Evolutionary conservation across 1,140 invertebrate species (phyloP), one percentile per base, ranked within the genome.

Genomic region (Eurosta solidaginis): DNA sequence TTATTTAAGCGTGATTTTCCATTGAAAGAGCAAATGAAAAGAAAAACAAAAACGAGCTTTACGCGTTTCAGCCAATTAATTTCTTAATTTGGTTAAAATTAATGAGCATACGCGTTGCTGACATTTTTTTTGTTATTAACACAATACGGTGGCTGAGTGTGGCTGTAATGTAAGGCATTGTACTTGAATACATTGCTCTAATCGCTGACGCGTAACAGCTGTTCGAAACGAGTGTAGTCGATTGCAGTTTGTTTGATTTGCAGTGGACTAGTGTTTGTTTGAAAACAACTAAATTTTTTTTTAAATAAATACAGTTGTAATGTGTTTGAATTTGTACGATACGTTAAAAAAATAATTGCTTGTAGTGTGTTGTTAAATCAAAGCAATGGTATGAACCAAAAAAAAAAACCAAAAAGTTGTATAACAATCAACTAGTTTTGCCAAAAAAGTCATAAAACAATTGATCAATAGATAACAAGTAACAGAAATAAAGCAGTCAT

Each of bases 71-170:
- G 59, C 59, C 59, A 68, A 68, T 68, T 68, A 68, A 68, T 68
- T 68, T 68, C 59, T 40, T 68, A 68, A 68, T 42, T 68, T 68
- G 59, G 59, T 10, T 68, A 68, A 68, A 68, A 68, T 68, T 42
- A 68, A 68, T 68, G 59, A 68, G 36, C 7, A 20, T 68, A 40
- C 33, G 59, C 59, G 59, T 68, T 42, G 59, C 14, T 68, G 59
- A 68, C 33, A 22, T 68, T 68, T 68, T n/a, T n/a, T 36, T 9
- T 40, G n/a, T n/a, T 22, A 68, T 40, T 68, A 40, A 40, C 17
- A 12, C 33, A 6, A 6, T n/a, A n/a, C 17, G 17, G 54, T 17
- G 17, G 33, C 33, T 17, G 59, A 68, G 33, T 40, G 33, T n/a
- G 59, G 20, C 33, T 36, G 27, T 59, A 33, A 59, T 50, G 47